phyloP scores from a whole-genome alignment of 2,113 vertebrate species.

The Callopanchax toddi region DNA sequence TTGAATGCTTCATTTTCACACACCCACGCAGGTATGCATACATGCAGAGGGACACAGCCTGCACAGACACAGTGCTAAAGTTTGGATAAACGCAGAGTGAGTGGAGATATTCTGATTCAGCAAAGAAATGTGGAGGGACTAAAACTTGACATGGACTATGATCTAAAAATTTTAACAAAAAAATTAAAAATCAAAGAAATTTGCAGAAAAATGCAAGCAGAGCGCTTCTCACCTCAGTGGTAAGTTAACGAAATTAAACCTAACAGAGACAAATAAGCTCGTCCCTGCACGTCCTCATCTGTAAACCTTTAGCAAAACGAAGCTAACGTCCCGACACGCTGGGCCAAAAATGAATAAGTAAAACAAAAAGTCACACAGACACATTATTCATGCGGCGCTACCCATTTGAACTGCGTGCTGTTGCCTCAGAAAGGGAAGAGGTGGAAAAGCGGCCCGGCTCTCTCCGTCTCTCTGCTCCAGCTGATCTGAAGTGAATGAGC shows the following conservation, averaged over 20 bases:
- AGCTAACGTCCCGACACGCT: slow-evolving; percentile 39
- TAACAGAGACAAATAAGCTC: slow-evolving; percentile 17
- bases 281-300: slow-evolving; percentile 19
- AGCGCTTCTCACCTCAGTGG: not conserved
- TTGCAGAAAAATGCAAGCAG: slow-evolving; percentile 1
- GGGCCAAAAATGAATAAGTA: slow-evolving; percentile 64
- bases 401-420: slow-evolving; percentile 60
- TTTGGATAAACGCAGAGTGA: not conserved
- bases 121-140: not conserved
- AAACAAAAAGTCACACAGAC: slow-evolving; percentile 62
- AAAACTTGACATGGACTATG: not conserved
- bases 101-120: not conserved
- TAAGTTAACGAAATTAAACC: not conserved
- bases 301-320: slow-evolving; percentile 51
- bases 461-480: slow-evolving; percentile 51
- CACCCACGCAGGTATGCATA: slow-evolving; percentile 33
- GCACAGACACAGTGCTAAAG: not conserved
- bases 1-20: slow-evolving; percentile 58
- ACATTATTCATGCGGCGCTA: slow-evolving; percentile 62
- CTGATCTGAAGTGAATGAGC: slow-evolving; percentile 71
- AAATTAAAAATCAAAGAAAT: not conserved
- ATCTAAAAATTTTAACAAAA: not conserved
- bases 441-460: slow-evolving; percentile 52
- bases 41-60: slow-evolving; percentile 26
- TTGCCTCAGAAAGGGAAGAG: slow-evolving; percentile 50